These are phyloP conservation scores for Hoplostethus atlanticus DNA, from an alignment of 2,797 vertebrate species.

Conservation along the genomic window DNA sequence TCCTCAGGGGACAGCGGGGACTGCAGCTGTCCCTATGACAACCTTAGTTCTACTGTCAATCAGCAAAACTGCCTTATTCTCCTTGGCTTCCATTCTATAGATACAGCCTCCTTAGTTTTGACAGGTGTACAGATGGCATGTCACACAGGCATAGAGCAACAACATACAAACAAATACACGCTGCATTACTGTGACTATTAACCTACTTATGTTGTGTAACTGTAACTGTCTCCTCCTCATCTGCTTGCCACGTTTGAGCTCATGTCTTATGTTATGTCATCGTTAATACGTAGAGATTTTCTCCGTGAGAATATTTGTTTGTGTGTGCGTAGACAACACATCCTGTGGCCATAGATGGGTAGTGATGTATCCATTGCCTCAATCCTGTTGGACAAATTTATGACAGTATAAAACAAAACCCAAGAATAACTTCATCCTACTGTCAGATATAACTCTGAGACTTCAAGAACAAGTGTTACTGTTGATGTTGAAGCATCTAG, in stretches of 20 bases:
- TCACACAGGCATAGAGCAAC: slow-evolving; percentile 52
- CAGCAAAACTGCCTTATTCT: slow-evolving; percentile 53
- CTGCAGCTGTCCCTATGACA: slow-evolving; percentile 79
- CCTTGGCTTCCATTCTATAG: slow-evolving; percentile 53
- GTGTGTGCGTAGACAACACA: not conserved
- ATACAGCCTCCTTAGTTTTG: slow-evolving; percentile 51
- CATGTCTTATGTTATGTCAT: slow-evolving; percentile 4
- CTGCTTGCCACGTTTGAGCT: slow-evolving; percentile 45
- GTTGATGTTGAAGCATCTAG: slow-evolving; percentile 44
- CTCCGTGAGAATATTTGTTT: slow-evolving; percentile 10
- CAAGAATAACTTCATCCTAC: slow-evolving; percentile 21
- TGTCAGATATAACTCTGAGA: slow-evolving; percentile 15
- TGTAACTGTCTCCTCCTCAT: slow-evolving; percentile 34
- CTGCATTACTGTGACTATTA: slow-evolving; percentile 32
- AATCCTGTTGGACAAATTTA: not conserved
- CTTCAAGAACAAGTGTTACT: not conserved
- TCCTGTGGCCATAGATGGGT: slow-evolving; percentile 14
- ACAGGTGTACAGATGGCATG: slow-evolving; percentile 67
- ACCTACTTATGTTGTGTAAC: slow-evolving; percentile 31
- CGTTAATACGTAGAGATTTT: not conserved
- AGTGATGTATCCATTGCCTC: slow-evolving; percentile 2
- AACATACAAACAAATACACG: slow-evolving; percentile 44
- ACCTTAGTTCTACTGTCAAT: slow-evolving; percentile 73
- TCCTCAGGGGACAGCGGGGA: slow-evolving; percentile 68
- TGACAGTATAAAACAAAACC: not conserved